phyloP scores from a whole-genome alignment of 2,888 invertebrate species.

The Epirrhoe alternata region DNA sequence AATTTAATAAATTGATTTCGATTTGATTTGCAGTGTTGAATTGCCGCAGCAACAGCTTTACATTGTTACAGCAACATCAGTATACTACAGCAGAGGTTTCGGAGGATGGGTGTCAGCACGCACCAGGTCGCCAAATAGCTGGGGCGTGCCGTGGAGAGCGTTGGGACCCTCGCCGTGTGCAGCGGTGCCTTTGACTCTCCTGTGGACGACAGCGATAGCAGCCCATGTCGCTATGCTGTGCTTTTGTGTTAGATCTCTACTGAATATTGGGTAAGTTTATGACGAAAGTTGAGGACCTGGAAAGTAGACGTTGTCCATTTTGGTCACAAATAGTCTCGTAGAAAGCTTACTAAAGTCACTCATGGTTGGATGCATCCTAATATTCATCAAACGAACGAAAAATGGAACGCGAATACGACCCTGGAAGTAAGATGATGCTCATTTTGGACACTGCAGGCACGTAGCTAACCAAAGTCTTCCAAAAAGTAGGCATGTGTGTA shows the following conservation, averaged over 20 bases:
- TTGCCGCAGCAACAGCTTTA: too few species aligned
- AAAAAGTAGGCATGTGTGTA: too few species aligned
- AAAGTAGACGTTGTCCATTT: neutral
- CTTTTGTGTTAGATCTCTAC: slow-evolving; percentile 69
- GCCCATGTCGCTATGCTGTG: slow-evolving; percentile 75
- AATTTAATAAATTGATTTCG: too few species aligned
- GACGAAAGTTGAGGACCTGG: neutral
- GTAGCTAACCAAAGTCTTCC: too few species aligned
- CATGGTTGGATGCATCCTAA: too few species aligned
- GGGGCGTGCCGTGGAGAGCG: slow-evolving; percentile 78
- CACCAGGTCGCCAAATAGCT: slow-evolving; percentile 59
- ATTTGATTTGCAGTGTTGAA: too few species aligned
- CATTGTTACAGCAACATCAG: slow-evolving; percentile 67
- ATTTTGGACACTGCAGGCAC: too few species aligned
- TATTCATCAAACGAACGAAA: too few species aligned
- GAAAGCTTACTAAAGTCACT: too few species aligned
- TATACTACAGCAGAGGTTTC: slow-evolving; percentile 80
- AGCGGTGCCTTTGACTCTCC: slow-evolving; percentile 70
- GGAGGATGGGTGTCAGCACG: slow-evolving; percentile 77
- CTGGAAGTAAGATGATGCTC: too few species aligned
- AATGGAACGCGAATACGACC: too few species aligned
- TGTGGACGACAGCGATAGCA: slow-evolving; percentile 69
- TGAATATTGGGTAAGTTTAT: slow-evolving; percentile 70
- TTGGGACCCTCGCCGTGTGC: slow-evolving; percentile 78
- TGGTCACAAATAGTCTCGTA: too few species aligned